Percentiles rank a stretch among this genome's conserved stretches.
Conservation (phyloP, 1,140 invertebrate species). For the Tenebrio molitor region DNA sequence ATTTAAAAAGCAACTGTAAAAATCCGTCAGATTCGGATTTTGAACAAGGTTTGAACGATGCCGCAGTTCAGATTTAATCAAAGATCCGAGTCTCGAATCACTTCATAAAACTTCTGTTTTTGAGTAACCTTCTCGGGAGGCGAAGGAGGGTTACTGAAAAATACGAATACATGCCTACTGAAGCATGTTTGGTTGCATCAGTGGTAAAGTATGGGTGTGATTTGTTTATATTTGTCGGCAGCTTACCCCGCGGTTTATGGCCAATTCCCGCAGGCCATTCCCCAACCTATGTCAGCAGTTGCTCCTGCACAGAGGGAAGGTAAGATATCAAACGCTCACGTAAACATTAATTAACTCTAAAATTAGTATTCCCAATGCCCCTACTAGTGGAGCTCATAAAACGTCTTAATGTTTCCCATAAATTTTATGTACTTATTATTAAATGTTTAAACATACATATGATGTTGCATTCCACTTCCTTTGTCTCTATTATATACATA, state of each 20-base stretch:
- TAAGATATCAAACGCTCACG: slow-evolving; percentile 71
- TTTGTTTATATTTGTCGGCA: slow-evolving; percentile 80
- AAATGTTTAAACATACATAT: slow-evolving; percentile 18
- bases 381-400: slow-evolving; percentile 20
- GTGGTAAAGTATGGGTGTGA: slow-evolving; percentile 67
- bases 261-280: slow-evolving; percentile 95
- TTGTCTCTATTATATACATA: slow-evolving; percentile 15
- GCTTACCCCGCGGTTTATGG: slow-evolving; percentile 95
- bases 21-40: too few species aligned
- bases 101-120: slow-evolving; percentile 2
- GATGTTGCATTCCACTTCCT: slow-evolving; percentile 37
- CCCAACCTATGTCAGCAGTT: slow-evolving; percentile 91
- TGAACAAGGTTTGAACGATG: too few species aligned
- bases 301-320: slow-evolving; percentile 94
- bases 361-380: slow-evolving; percentile 27
- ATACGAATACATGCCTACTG: slow-evolving; percentile 19
- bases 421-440: slow-evolving; percentile 23
- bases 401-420: slow-evolving; percentile 16
- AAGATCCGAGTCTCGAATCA: not conserved
- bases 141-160: not conserved
- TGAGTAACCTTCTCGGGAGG: not conserved
- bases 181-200: slow-evolving; percentile 62
- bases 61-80: too few species aligned
- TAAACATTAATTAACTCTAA: slow-evolving; percentile 50
- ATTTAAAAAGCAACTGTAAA: too few species aligned